phyloP scores from a whole-genome alignment of 92 coral and sea anemone species.

The Phenganax stokvisi region DNA sequence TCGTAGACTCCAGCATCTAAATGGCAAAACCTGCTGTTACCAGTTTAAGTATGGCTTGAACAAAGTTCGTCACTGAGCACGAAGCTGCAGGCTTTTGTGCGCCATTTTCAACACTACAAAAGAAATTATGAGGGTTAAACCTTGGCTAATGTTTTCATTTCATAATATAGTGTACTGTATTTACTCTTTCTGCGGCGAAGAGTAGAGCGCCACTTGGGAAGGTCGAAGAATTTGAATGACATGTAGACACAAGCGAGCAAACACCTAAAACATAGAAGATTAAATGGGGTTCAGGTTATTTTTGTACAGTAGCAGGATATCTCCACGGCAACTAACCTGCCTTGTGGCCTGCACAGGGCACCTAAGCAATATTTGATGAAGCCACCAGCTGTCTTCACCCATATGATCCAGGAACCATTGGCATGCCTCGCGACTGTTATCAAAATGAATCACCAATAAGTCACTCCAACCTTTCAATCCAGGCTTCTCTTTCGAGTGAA shows the following conservation, averaged over 20 bases:
- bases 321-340: slow-evolving; percentile 55
- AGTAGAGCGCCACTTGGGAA: slow-evolving; percentile 54
- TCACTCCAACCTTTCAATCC: slow-evolving; percentile 91
- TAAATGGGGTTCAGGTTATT: background rate
- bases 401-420: slow-evolving; percentile 80
- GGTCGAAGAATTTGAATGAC: slow-evolving; percentile 88
- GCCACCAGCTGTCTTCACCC: slow-evolving; percentile 88
- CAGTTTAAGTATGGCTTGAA: slow-evolving; percentile 75
- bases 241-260: slow-evolving; percentile 84
- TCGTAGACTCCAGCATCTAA: background rate
- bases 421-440: slow-evolving; percentile 69
- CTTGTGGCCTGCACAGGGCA: slow-evolving; percentile 85
- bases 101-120: slow-evolving; percentile 52
- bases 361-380: slow-evolving; percentile 74
- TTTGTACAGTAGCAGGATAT: background rate
- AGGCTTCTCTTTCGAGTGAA: slow-evolving; percentile 91
- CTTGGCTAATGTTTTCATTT: background rate
- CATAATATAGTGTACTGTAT: slow-evolving; percentile 43
- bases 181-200: slow-evolving; percentile 60
- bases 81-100: slow-evolving; percentile 57
- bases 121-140: background rate
- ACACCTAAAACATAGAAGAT: slow-evolving; percentile 56
- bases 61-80: slow-evolving; percentile 65
- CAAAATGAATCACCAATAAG: slow-evolving; percentile 68
- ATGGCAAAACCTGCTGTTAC: slow-evolving; percentile 39